Conservation (phyloP, 1,140 invertebrate species). For the Lepidurus packardi region DNA sequence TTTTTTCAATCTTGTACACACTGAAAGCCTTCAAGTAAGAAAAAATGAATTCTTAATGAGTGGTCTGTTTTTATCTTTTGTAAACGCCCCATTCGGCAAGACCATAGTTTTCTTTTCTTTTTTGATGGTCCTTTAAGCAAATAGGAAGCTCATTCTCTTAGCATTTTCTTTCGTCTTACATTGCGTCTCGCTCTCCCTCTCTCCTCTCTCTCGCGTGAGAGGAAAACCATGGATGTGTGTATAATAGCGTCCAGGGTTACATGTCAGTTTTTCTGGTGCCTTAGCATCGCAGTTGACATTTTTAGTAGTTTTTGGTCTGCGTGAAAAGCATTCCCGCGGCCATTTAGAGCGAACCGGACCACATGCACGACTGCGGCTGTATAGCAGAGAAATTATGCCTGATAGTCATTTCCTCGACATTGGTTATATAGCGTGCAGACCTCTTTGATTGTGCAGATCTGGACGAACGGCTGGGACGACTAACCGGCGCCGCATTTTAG, state of each 20-base stretch:
- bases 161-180: not conserved
- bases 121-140: not conserved
- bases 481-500: too few relatives aligned
- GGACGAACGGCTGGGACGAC: not conserved
- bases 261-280: not conserved
- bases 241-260: not conserved
- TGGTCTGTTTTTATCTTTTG: constrained; percentile 11
- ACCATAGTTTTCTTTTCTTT: not conserved
- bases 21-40: not conserved
- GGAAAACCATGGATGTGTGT: not conserved
- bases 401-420: not conserved
- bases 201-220: not conserved
- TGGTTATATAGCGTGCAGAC: not conserved
- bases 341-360: not conserved
- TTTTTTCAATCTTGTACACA: not conserved
- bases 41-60: constrained; percentile 4
- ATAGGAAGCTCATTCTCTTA: not conserved
- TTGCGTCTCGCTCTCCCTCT: not conserved
- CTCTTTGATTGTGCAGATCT: not conserved
- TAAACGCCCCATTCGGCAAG: not conserved
- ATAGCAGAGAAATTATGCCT: not conserved
- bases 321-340: not conserved
- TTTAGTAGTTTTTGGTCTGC: not conserved
- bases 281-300: not conserved
- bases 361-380: not conserved